A percentile compares a stretch with the other conserved stretches of the same genome.
Conservation (phyloP, 2,797 vertebrate genomes). For the Spea hammondii region DNA sequence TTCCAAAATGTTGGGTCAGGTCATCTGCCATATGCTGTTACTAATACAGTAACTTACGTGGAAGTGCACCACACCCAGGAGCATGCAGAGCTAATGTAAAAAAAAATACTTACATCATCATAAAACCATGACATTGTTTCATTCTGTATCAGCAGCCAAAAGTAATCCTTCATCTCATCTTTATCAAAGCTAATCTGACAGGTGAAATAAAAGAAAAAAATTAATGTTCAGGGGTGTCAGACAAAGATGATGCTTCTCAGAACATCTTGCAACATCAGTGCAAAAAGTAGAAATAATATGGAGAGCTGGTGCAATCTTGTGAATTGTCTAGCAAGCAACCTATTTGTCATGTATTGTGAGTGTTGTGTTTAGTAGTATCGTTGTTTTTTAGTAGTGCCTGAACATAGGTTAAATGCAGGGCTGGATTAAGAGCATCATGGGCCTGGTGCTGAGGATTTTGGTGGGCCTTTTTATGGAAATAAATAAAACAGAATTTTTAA, state of each 20-base stretch:
- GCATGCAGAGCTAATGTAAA: constrained; percentile 16
- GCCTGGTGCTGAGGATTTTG: no score
- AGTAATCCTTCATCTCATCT: not conserved
- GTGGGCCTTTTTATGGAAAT: no score
- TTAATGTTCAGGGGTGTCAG: not conserved
- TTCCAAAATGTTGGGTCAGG: not conserved
- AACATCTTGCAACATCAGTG: not conserved
- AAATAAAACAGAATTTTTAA: no score
- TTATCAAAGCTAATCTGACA: not conserved
- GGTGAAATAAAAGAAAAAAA: not conserved
- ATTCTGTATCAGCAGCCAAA: constrained; percentile 11
- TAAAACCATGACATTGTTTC: constrained; percentile 21
- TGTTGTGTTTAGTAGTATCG: no score
- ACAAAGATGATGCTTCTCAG: not conserved
- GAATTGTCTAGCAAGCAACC: no score
- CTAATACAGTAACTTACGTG: constrained; percentile 8
- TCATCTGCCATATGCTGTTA: not conserved
- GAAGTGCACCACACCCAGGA: constrained; percentile 23
- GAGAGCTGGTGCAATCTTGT: no score
- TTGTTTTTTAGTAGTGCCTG: no score
- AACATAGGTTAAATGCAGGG: no score
- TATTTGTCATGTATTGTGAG: no score
- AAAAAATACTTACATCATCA: constrained; percentile 16
- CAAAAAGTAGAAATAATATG: not conserved
- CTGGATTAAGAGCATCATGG: no score